These are phyloP conservation scores for Calameuta filiformis DNA, from an alignment of 2,888 invertebrate species.

Conservation along the genomic window DNA sequence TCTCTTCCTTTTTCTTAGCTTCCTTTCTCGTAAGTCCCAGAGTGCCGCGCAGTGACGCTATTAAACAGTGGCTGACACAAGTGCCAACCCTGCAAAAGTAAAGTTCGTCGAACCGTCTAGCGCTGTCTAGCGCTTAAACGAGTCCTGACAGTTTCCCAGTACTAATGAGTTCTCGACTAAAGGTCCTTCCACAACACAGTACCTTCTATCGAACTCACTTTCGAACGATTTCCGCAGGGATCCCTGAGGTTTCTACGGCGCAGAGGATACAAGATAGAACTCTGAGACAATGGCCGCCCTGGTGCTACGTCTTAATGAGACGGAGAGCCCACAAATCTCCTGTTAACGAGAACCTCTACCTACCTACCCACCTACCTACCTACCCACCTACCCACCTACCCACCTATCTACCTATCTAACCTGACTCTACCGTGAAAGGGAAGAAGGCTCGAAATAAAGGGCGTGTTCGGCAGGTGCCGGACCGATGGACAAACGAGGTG, in stretches of 20 bases:
- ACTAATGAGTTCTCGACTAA: conserved; percentile 32
- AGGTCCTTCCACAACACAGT: conserved; percentile 4
- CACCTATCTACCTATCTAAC: no score
- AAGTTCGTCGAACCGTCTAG: conserved; percentile 25
- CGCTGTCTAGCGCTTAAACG: conserved; percentile 23
- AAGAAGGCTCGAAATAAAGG: conserved; percentile 24
- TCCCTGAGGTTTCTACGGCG: no score
- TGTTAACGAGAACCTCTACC: conserved; percentile 40
- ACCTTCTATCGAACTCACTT: no score
- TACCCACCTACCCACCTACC: no score
- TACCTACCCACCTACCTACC: no score
- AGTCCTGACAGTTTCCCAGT: conserved; percentile 30
- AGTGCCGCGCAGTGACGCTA: no score
- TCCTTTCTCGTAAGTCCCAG: no score
- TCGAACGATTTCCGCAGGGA: no score
- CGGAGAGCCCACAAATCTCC: conserved; percentile 39
- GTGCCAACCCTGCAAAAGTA: neutral
- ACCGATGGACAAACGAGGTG: conserved; percentile 24
- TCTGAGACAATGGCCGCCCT: conserved; percentile 16
- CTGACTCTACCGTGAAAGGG: neutral
- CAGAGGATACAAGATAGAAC: no score
- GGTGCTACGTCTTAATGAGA: conserved; percentile 21
- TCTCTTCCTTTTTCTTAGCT: no score
- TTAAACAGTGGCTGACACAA: no score
- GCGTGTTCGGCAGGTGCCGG: conserved; percentile 50